A percentile compares a stretch with the other conserved stretches of the same genome.
phyloP scores from a whole-genome alignment of 2,113 vertebrate species.

The Corvus hawaiiensis region DNA sequence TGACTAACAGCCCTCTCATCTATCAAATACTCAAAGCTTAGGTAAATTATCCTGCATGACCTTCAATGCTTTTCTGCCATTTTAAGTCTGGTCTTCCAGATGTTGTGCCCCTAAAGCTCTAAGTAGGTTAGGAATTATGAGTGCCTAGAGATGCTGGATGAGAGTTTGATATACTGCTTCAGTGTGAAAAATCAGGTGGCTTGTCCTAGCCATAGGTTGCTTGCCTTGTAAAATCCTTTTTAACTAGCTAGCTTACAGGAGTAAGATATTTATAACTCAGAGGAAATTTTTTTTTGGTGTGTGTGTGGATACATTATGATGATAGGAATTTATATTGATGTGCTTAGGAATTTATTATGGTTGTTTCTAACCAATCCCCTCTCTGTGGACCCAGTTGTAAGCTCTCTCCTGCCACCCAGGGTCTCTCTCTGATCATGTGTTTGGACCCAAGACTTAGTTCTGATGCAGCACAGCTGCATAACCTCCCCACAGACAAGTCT shows the following conservation, averaged over 20 bases:
- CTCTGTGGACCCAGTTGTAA: background rate
- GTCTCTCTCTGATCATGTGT: rapidly evolving
- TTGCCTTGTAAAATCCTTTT: background rate
- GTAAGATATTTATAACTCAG: background rate
- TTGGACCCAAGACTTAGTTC: background rate
- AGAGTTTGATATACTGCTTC: background rate
- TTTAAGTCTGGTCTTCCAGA: background rate
- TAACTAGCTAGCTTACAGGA: background rate
- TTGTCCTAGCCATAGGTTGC: background rate
- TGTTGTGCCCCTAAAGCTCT: background rate
- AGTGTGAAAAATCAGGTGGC: background rate
- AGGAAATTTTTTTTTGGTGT: background rate
- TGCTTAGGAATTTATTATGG: background rate
- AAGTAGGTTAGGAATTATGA: background rate
- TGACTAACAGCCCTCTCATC: background rate
- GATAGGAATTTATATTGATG: background rate
- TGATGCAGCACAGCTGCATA: background rate
- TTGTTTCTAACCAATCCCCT: background rate
- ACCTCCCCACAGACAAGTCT: background rate
- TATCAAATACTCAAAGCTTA: background rate
- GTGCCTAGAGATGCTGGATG: background rate
- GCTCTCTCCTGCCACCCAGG: background rate
- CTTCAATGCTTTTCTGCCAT: constrained; percentile 24
- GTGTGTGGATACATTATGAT: background rate
- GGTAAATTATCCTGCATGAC: constrained; percentile 27